Conservation (phyloP, 2,888 invertebrate genomes). For the Drosophila meridionalis region DNA sequence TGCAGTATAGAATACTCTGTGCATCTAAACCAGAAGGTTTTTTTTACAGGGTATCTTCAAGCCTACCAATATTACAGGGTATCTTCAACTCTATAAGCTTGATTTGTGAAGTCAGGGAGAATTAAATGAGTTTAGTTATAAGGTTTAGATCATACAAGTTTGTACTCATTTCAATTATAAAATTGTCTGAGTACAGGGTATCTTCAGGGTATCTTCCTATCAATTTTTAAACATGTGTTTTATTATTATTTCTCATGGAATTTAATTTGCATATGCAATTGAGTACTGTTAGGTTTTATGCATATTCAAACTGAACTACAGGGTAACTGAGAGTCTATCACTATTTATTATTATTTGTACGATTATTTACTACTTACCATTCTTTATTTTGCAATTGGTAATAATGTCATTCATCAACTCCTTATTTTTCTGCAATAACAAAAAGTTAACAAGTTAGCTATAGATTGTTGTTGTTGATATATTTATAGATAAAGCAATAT, state of each 20-base stretch:
- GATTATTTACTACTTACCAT: slow-evolving; percentile 86
- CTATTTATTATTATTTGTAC: background rate
- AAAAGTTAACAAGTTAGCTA: slow-evolving; percentile 20
- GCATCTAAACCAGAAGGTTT: background rate
- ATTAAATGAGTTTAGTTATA: background rate
- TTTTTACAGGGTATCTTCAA: background rate
- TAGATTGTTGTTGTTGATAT: background rate
- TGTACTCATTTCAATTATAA: background rate
- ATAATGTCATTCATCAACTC: slow-evolving; percentile 91
- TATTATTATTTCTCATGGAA: background rate
- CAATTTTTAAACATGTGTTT: background rate
- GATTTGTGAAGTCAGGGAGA: background rate
- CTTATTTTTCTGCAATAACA: slow-evolving; percentile 89
- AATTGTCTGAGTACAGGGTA: background rate
- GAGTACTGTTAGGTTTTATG: background rate
- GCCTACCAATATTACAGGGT: too few species aligned
- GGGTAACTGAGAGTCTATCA: background rate
- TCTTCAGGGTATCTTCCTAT: too few species aligned
- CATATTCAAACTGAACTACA: background rate
- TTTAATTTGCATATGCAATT: background rate
- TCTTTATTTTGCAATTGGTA: slow-evolving; percentile 88
- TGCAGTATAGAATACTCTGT: background rate
- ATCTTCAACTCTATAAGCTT: background rate
- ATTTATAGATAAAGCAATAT: slow-evolving; percentile 9
- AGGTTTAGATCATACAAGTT: background rate